Percentiles rank a stretch among this genome's conserved stretches.
These are phyloP conservation scores for Cichladusa arquata DNA, from an alignment of 2,113 vertebrate genomes.

Conservation along the genomic window DNA sequence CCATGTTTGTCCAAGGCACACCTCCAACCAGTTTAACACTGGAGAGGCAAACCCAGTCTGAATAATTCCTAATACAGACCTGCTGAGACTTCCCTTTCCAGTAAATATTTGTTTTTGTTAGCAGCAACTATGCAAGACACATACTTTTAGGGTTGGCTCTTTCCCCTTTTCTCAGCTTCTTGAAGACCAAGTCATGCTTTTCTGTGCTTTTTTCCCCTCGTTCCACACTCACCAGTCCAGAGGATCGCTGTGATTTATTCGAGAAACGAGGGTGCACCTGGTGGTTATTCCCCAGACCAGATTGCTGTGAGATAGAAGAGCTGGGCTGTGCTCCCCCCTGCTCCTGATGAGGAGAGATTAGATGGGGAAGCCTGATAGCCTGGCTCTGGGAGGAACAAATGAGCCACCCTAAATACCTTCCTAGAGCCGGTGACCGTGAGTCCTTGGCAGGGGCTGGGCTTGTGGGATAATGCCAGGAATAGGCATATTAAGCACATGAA, in stretches of 20 bases:
- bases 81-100: neutral
- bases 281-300: neutral
- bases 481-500: conserved; percentile 69
- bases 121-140: neutral
- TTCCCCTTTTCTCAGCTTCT: neutral
- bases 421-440: neutral
- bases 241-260: neutral
- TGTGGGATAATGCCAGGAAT: conserved; percentile 53
- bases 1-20: neutral
- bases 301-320: neutral
- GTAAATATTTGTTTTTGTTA: neutral
- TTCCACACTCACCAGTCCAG: neutral
- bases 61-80: neutral
- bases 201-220: neutral
- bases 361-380: conserved; percentile 34
- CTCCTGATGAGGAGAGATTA: conserved; percentile 10
- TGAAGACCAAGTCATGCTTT: neutral
- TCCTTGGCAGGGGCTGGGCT: conserved; percentile 51
- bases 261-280: neutral
- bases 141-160: neutral
- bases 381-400: conserved; percentile 30
- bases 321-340: neutral
- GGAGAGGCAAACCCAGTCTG: neutral
- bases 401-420: conserved; percentile 38
- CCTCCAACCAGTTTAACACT: neutral